Base-by-base conservation (phyloP, 2,113 vertebrate species). In the Megaleporinus macrocephalus region DNA sequence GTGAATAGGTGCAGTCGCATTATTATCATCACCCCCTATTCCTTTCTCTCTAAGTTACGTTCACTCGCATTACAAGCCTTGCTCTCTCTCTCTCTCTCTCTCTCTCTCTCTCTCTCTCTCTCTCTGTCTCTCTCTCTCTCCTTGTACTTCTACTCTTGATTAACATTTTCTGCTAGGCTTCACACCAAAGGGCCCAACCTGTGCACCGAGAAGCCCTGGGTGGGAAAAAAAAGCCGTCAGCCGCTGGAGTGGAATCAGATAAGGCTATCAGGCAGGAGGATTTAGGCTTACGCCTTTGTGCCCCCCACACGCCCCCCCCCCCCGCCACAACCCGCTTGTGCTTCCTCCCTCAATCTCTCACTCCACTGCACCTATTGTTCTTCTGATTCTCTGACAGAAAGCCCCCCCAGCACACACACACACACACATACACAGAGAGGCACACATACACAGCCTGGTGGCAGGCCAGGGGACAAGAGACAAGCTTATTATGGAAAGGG, bases 321-420 rank as follows among this genome's bases (percentile, higher is more conserved):
- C n/a, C n/a, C n/a, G n/a, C 88, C 41, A 75, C 94, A 94, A 84
- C 94, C 94, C 89, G 79, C 89, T 90, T 91, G 87, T 84, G 93
- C 93, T 87, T 93, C 92, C 91, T 93, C 94, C 94, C 95, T 95
- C 95, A 94, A 95, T 97, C 97, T 97, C 95, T 96, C 96, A 98
- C 95, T 96, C 93, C 96, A 96, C 92, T 88, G 95, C 95, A 96
- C 93, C 97, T 97, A 98, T 99, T 98, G 96, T 99, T 91, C 86
- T 72, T 85, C 82, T 94, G 91, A 95, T 95, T 97, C 96, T 95
- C 95, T 93, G 91, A 90, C 92, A 91, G 95, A 86, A 85, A 80
- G 85, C 85, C 85, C 89, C 90, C 88, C 82, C 66, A 69, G 22
- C 59, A 80, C 78, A 61, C 57, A 80, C 36, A 63, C 57, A 66